Percentiles rank a stretch among this genome's conserved stretches.
Conservation (phyloP, 2,797 vertebrate species). For the Chaetodon trifasciatus region DNA sequence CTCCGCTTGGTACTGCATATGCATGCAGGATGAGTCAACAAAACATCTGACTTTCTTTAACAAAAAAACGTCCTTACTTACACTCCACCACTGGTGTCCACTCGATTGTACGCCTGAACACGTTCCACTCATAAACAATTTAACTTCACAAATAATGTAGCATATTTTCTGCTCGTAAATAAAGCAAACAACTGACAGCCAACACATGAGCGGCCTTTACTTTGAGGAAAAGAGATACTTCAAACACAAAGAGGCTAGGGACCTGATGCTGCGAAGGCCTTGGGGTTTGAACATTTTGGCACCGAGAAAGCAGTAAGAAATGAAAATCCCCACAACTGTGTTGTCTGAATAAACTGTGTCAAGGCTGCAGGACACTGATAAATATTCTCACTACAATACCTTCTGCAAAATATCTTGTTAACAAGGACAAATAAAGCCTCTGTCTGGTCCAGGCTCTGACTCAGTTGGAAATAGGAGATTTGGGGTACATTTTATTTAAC, state of each 20-base stretch:
- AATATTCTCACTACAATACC: slow-evolving; percentile 24
- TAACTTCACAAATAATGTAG: neutral
- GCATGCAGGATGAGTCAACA: too few relatives aligned
- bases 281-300: slow-evolving; percentile 47
- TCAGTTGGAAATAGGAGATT: slow-evolving; percentile 10
- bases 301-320: slow-evolving; percentile 39
- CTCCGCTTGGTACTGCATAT: neutral
- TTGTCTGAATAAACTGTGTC: slow-evolving; percentile 33
- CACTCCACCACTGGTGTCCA: neutral
- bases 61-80: neutral
- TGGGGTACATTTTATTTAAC: neutral
- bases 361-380: slow-evolving; percentile 52
- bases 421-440: slow-evolving; percentile 12
- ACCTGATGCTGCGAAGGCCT: slow-evolving; percentile 47
- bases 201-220: slow-evolving; percentile 1
- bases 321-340: slow-evolving; percentile 29
- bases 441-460: neutral
- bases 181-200: neutral
- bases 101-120: neutral
- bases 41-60: too few relatives aligned
- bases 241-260: slow-evolving; percentile 48
- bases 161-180: neutral
- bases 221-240: slow-evolving; percentile 40
- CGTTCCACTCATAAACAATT: neutral
- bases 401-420: neutral